Evolutionary conservation across 2,797 vertebrate genomes (phyloP), one percentile per base, ranked within the genome.

Genomic region (Coregonus suidteri): DNA sequence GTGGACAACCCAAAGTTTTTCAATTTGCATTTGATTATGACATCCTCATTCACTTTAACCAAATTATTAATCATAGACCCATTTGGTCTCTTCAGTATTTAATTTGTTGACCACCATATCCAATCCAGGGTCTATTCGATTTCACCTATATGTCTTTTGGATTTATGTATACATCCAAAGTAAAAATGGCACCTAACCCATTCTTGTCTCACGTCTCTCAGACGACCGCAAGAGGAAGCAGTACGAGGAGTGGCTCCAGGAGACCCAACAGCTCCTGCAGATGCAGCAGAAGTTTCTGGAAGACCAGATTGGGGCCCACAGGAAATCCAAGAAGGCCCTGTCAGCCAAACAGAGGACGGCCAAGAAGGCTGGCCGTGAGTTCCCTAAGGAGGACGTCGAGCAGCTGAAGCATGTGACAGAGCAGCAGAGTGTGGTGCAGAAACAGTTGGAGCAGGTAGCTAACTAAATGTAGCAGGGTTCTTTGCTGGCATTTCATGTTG

Each of bases 201-300:
- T 1, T 35, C n/a, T 15, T 65, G 20, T 71, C 72, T 47, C 41
- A 2, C 9, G 9, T 47, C 9, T 41, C 2, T 52, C 74, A 95
- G 98, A 98, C 66, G 97, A 99, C 75, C 91, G 95, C 16, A 96
- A 99, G 81, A 95, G 93, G 76, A 94, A 95, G 56, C 96, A 98
- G 81, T 99, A 99, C 0, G 98, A 99, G 84, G 97, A 98, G 71
- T 99, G 98, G 98, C 91, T 99, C 16, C 96, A 96, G 53, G 96
- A 99, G 72, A 99, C 98, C 0, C 97, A 99, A 71, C 96, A 95
- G 14, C 97, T 99, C 47, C 96, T 99, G 78, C 97, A 98, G 85
- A 99, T 99, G 95, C 98, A 99, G 35, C 98, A 99, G 91, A 97
- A 96, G 80, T 97, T 97, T 86, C 94, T 99, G 37, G 98, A 99